These are phyloP conservation scores for Bubo scandiacus DNA, from an alignment of 2,113 vertebrate species.

Conservation along the genomic window DNA sequence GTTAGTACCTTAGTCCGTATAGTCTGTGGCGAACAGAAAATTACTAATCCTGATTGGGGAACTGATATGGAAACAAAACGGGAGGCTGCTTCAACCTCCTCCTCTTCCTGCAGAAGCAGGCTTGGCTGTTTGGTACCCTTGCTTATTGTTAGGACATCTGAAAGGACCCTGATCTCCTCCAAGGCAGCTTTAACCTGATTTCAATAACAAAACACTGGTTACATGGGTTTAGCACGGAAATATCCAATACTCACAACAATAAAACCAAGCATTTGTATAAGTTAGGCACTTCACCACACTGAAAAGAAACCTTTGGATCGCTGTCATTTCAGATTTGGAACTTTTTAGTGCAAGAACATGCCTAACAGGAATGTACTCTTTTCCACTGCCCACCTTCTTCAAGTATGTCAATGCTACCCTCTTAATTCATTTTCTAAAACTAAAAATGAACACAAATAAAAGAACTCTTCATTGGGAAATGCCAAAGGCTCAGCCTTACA, in stretches of 20 bases:
- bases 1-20: not conserved
- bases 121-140: not conserved
- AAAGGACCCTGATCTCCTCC: not conserved
- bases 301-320: not conserved
- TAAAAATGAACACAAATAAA: not conserved
- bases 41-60: not conserved
- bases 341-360: not conserved
- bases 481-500: not conserved
- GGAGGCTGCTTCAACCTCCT: not conserved
- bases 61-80: not conserved
- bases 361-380: not conserved
- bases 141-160: not conserved
- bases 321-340: not conserved
- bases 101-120: not conserved
- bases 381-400: not conserved
- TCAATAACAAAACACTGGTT: not conserved
- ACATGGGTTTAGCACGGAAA: not conserved
- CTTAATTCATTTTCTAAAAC: not conserved
- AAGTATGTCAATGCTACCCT: not conserved
- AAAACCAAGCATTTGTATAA: not conserved
- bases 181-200: not conserved
- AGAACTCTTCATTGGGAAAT: not conserved
- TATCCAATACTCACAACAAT: not conserved
- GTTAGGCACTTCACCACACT: not conserved
- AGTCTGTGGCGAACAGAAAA: not conserved